These are phyloP conservation scores for Neodiprion lecontei DNA, from an alignment of 1,140 invertebrate species.

Conservation along the genomic window DNA sequence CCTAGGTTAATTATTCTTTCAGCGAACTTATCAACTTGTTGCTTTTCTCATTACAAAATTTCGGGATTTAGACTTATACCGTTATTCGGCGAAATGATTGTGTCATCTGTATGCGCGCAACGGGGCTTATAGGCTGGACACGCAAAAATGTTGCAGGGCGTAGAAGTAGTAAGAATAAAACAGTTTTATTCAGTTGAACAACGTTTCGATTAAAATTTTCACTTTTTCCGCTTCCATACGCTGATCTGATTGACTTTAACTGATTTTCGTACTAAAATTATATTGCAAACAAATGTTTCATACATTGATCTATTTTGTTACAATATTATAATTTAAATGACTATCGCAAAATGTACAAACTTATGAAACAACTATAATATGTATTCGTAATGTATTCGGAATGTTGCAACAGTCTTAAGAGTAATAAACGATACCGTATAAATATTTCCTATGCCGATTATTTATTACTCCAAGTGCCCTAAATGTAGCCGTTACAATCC, in stretches of 20 bases:
- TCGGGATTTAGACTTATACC: not conserved
- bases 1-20: no score
- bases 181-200: no score
- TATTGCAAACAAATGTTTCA: no score
- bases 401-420: not conserved
- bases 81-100: slow-evolving; percentile 5
- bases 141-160: not conserved
- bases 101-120: not conserved
- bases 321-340: no score
- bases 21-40: no score
- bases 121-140: not conserved
- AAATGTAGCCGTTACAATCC: not conserved
- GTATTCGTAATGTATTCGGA: not conserved
- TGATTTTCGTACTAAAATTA: no score
- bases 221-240: no score
- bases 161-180: no score
- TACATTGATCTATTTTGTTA: no score
- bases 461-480: not conserved
- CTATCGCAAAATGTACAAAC: no score
- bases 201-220: no score
- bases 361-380: not conserved
- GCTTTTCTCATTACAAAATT: not conserved
- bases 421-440: not conserved
- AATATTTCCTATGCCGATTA: not conserved
- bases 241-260: no score